Evolutionary conservation across 2,113 vertebrate species (phyloP), one percentile per base, ranked within the genome.

Genomic region (Eidolon helvum): DNA sequence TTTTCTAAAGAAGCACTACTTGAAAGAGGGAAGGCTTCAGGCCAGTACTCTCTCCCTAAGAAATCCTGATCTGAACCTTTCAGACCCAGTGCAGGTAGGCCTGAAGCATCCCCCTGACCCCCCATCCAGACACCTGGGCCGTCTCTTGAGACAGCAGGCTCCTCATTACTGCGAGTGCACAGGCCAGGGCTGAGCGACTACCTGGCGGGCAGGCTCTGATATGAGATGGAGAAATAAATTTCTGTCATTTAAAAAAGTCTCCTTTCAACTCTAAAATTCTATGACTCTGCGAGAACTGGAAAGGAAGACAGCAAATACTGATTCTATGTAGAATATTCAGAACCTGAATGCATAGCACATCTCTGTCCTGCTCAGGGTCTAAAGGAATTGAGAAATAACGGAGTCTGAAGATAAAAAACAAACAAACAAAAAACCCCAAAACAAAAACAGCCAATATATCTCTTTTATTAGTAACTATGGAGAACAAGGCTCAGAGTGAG

Each of bases 81-180:
- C 22, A 30, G 0, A 28, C 8, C 0, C 1, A 18, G 10, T 19
- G 1, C 50, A 53, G 19, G 53, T 2, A 38, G 50, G 53, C 16
- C 59, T 12, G 45, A 84, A 45, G 69, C 28, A 26, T 28, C 43
- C 65, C 45, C 45, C 40, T 7, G 22, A 21, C 33, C 50, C 65
- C 9, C 30, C 33, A 59, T n/a, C 9, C 48, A 10, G 91, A 68
- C 48, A 10, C 4, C 2, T 2, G 5, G 18, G 15, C 50, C 26
- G 22, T 66, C 9, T 66, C 40, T 50, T 5, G 10, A 80, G 75
- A n/a, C 4, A 71, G 53, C 38, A 18, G 40, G 45, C 4, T 11
- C 22, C 16, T 84, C 18, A 6, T 78, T 22, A 59, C 40, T 0
- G 0, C 0, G 35, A 35, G 11, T 4, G 2, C 15, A 28, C 11